Evolutionary conservation across 2,888 invertebrate species (phyloP).

Genomic region (Hypena proboscidalis): DNA sequence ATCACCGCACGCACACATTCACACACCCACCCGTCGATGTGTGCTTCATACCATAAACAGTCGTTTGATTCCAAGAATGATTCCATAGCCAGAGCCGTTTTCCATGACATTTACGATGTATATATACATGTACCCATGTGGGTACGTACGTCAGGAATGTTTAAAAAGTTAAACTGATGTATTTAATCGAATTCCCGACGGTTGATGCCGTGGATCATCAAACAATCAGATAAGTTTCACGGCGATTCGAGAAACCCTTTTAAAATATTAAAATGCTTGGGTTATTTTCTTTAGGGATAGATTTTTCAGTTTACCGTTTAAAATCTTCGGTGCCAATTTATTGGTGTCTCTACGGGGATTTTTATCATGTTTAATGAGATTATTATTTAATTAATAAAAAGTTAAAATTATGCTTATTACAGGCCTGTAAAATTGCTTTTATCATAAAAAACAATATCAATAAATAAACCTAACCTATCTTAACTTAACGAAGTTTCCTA

Average conservation of each 20-base stretch:
- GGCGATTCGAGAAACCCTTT: slow-evolving; percentile 17
- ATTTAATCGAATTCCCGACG: slow-evolving; percentile 70
- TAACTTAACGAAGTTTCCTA: too few relatives aligned
- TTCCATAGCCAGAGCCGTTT: slow-evolving; percentile 48
- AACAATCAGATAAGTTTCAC: slow-evolving; percentile 28
- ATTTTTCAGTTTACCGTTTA: slow-evolving; percentile 5
- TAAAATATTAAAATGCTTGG: neutral
- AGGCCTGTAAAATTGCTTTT: too few relatives aligned
- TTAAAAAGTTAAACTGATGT: slow-evolving; percentile 65
- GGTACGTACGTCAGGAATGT: slow-evolving; percentile 57
- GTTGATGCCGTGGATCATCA: slow-evolving; percentile 28
- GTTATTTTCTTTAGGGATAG: slow-evolving; percentile 2
- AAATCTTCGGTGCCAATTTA: too few relatives aligned
- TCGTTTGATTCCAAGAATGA: slow-evolving; percentile 41
- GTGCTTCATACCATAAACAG: slow-evolving; percentile 23
- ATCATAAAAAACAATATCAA: too few relatives aligned
- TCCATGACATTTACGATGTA: slow-evolving; percentile 57
- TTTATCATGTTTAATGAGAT: too few relatives aligned
- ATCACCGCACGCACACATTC: slow-evolving; percentile 12
- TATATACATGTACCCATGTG: slow-evolving; percentile 35
- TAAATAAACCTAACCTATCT: too few relatives aligned
- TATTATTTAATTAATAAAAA: too few relatives aligned
- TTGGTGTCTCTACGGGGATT: too few relatives aligned
- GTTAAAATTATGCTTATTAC: too few relatives aligned
- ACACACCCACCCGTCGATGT: slow-evolving; percentile 4